phyloP scores from a whole-genome alignment of 2,113 vertebrate species.

The Mirounga angustirostris region DNA sequence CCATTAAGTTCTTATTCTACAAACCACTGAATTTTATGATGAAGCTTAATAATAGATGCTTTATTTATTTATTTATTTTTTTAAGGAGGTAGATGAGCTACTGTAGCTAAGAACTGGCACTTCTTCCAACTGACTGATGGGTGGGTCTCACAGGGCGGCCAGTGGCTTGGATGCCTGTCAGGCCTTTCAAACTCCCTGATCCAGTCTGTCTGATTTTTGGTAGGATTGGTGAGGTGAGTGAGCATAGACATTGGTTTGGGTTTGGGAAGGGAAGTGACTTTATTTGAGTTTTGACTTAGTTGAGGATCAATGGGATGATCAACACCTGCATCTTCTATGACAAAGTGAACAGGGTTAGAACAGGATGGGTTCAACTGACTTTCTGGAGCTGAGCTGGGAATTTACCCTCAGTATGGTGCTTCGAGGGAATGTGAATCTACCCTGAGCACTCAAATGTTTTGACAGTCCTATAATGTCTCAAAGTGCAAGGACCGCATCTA shows the following conservation, averaged over 20 bases:
- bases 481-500: too few relatives aligned
- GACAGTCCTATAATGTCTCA: not conserved
- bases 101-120: not conserved
- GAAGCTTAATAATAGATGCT: not conserved
- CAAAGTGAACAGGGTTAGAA: not conserved
- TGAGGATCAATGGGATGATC: not conserved
- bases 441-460: not conserved
- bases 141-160: not conserved
- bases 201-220: not conserved
- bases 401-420: not conserved
- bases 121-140: not conserved
- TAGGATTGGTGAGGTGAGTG: not conserved
- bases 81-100: not conserved
- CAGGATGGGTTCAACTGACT: not conserved
- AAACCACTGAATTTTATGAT: constrained; percentile 5
- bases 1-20: constrained; percentile 35
- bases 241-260: not conserved
- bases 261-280: not conserved
- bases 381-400: not conserved
- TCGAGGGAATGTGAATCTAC: not conserved
- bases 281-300: not conserved
- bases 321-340: not conserved
- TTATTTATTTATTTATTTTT: not conserved
- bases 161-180: not conserved
- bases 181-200: not conserved